Percentiles rank a stretch among this genome's conserved stretches.
These are phyloP conservation scores for Ceyx melanurus DNA, from an alignment of 2,113 vertebrate genomes.

Conservation along the genomic window DNA sequence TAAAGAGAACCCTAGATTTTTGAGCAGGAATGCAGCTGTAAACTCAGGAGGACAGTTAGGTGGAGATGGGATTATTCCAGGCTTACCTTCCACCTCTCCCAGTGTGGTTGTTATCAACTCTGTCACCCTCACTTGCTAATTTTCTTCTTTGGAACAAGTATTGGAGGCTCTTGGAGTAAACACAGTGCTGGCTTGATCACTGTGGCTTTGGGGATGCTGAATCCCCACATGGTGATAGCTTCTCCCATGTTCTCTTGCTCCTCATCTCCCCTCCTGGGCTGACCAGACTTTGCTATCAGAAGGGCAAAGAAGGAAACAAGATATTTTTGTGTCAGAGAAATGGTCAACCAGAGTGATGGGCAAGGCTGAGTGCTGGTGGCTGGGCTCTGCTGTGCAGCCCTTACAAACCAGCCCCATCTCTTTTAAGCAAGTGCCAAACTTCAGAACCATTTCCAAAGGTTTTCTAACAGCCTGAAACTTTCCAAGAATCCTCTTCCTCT, in stretches of 20 bases:
- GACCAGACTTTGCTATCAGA: neutral
- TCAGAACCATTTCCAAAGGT: neutral
- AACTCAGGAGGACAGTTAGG: neutral
- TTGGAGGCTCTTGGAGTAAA: neutral
- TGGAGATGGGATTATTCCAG: neutral
- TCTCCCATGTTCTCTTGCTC: neutral
- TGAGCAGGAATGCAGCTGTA: neutral
- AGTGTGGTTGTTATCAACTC: neutral
- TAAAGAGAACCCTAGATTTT: neutral
- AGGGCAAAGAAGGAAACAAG: neutral
- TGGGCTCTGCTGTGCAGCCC: neutral
- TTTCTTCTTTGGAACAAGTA: neutral
- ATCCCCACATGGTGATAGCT: neutral
- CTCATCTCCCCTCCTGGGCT: neutral
- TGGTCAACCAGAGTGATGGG: rapidly evolving
- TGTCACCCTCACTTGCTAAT: neutral
- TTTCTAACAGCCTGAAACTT: neutral
- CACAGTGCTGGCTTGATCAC: neutral
- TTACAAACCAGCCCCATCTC: neutral
- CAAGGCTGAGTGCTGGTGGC: neutral
- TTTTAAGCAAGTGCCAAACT: neutral
- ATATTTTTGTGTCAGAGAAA: neutral
- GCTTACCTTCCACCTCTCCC: neutral
- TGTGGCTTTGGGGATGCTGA: neutral
- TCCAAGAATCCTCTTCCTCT: neutral